Percentiles rank a stretch among this genome's conserved stretches.
Evolutionary conservation across 2,888 invertebrate species (phyloP).

Genomic region (Cosmia trapezina): DNA sequence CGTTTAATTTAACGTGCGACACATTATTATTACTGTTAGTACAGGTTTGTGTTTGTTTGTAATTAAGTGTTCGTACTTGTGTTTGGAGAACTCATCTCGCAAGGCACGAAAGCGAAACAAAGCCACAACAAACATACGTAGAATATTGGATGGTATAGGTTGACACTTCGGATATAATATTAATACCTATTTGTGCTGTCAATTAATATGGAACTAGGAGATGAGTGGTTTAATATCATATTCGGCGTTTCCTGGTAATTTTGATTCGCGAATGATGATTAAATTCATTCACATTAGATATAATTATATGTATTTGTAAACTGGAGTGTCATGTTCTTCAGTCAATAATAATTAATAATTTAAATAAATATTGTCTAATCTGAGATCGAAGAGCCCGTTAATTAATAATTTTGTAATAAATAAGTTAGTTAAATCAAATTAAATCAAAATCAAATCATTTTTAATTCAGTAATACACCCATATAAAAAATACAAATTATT

Average conservation of each 20-base stretch:
- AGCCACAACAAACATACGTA: constrained; percentile 41
- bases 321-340: not conserved
- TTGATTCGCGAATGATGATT: not conserved
- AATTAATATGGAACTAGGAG: constrained; percentile 20
- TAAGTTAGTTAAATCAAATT: too few relatives aligned
- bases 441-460: too few relatives aligned
- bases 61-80: constrained; percentile 47
- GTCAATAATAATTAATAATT: not conserved
- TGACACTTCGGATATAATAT: constrained; percentile 13
- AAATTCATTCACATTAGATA: too few relatives aligned
- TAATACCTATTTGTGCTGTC: constrained; percentile 12
- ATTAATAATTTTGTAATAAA: not conserved
- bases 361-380: not conserved
- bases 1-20: constrained; percentile 20
- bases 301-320: not conserved
- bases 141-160: constrained; percentile 22
- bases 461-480: too few relatives aligned
- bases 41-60: constrained; percentile 49
- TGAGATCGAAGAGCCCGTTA: not conserved
- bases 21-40: constrained; percentile 35
- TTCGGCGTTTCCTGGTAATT: constrained; percentile 1
- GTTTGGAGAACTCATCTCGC: constrained; percentile 47
- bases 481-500: too few relatives aligned
- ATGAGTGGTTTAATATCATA: constrained; percentile 11
- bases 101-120: constrained; percentile 38